Base-by-base conservation (phyloP, 2,888 invertebrate species). In the Nomada goodeniana region DNA sequence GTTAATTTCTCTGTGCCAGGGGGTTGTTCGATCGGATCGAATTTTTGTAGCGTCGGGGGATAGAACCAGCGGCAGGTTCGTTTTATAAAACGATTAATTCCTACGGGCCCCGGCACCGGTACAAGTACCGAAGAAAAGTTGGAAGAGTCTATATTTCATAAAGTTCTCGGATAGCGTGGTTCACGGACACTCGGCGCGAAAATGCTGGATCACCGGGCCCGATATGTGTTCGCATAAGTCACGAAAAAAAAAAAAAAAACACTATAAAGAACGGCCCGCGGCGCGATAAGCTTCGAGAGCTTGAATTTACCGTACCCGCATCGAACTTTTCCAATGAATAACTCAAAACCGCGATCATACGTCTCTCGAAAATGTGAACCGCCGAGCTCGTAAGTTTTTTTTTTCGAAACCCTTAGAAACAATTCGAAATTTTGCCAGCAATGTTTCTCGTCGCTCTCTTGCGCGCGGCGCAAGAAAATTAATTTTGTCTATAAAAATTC, bases 241-340 rank as follows among this genome's bases (percentile, higher is more conserved):
- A 76, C 44, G 76, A 42, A 9, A 42, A 70, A 23, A 23, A 23
- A 23, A 23, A 23, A 23, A 23, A 79, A 71, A 80, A 80, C 76
- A 64, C 42, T 60, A 50, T 76, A 70, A 80, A 76, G 47, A 78
- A 29, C 47, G 26, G 7, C n/a, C 29, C 20, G 55, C 55, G 44
- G 13, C 36, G 64, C 69, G 79, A 80, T 76, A 80, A 76, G 47
- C 74, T 29, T 18, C 20, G 18, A 42, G n/a, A 50, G 53, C 76
- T 76, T 64, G 15, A 75, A 75, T 76, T 71, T 42, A 18, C 47
- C 44, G 61, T 18, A 11, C 20, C 69, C 44, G 65, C 29, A 29
- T 79, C 76, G 50, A 79, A 76, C 76, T 76, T 76, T n/a, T 18
- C 29, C 68, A 52, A 79, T 78, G 78, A 75, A 78, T 79, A 69